Evolutionary conservation across 2,888 invertebrate species (phyloP), one percentile per base, ranked within the genome.

Genomic region (Diarsia mendica): DNA sequence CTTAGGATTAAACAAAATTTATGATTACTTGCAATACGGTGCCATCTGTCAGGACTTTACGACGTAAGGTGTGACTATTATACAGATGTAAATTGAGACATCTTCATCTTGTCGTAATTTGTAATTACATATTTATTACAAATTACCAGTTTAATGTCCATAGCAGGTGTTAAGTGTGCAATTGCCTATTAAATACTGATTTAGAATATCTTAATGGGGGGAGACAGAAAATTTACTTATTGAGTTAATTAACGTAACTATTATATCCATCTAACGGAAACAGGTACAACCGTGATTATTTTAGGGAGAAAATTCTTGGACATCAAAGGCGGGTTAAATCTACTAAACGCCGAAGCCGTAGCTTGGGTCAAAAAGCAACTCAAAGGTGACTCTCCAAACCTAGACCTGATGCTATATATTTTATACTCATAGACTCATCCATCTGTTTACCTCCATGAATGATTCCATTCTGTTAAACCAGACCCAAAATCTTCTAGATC

Each of bases 1-100:
- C 63, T 33, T 33, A 2, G 67, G 64, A 39, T 70, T 33, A 53
- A 33, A 5, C 39, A 58, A 49, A 53, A 72, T 85, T 82, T 76
- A 72, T 85, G n/a, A n/a, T 79, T 74, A 69, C 51, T 81, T 78
- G 53, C 83, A 67, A 69, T 69, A 81, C 51, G 15, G 3, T 15
- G 33, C 20, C 64, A 72, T 71, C 61, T 69, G 72, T 44, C 18
- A 64, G 18, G 11, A 65, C 10, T 79, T 77, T 48, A 73, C 58
- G 55, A 64, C 11, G 48, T 46, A 15, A 55, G 44, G 55, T 66
- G 55, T 48, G 44, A 53, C n/a, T n/a, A 20, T 20, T n/a, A 20
- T n/a, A 39, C 9, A 49, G 20, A 72, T 39, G n/a, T 53, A 67
- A 58, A 72, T 71, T 67, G 49, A 65, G 44, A 70, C 55, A 61